phyloP scores from a whole-genome alignment of 2,113 vertebrate species.

The Marmota monax region DNA sequence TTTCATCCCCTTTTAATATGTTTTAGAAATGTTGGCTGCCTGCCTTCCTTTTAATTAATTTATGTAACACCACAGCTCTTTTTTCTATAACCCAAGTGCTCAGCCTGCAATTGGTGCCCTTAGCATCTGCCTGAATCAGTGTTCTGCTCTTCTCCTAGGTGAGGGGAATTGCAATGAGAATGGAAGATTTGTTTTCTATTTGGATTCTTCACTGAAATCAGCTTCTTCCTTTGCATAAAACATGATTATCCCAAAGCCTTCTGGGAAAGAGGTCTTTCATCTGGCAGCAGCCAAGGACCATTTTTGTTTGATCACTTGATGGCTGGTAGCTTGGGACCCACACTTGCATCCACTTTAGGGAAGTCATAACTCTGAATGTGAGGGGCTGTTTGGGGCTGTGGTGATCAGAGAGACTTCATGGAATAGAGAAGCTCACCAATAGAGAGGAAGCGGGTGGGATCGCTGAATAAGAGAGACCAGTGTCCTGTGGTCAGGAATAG shows the following conservation, averaged over 20 bases:
- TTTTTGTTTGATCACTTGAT: not conserved
- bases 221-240: not conserved
- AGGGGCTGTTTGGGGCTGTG: not conserved
- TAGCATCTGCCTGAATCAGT: not conserved
- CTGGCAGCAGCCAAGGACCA: not conserved
- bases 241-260: not conserved
- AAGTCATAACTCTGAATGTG: not conserved
- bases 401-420: not conserved
- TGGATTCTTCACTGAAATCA: not conserved
- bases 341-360: not conserved
- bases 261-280: not conserved
- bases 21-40: not conserved
- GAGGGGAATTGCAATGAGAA: not conserved
- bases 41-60: not conserved
- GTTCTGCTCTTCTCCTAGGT: not conserved
- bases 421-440: not conserved
- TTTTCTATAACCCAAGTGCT: not conserved
- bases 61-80: not conserved
- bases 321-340: not conserved
- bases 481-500: not conserved
- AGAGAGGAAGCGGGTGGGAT: not conserved
- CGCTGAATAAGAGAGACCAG: not conserved
- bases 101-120: not conserved
- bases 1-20: not conserved
- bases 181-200: not conserved